phyloP scores from a whole-genome alignment of 2,888 invertebrate species.

The Chrysopilus asiliformis region DNA sequence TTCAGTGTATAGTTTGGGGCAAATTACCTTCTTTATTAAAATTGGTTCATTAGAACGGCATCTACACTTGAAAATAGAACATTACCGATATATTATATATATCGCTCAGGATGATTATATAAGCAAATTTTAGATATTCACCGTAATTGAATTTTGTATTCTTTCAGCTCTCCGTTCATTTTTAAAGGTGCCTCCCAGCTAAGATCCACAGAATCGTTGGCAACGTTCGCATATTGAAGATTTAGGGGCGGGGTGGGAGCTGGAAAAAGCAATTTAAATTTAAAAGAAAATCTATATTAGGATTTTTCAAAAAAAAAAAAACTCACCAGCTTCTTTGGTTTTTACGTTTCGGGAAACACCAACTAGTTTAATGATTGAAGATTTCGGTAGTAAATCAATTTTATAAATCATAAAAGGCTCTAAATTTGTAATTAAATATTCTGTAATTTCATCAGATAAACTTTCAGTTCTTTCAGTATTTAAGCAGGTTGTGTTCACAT shows the following conservation, averaged over 20 bases:
- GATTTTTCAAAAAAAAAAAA: no score
- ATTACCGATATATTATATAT: no score
- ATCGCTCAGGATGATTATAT: no score
- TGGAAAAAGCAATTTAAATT: slow-evolving; percentile 17
- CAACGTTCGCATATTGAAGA: slow-evolving; percentile 38
- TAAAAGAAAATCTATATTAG: background rate
- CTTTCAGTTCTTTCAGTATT: slow-evolving; percentile 29
- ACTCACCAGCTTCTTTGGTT: slow-evolving; percentile 48
- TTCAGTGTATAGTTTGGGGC: no score
- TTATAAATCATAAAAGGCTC: no score
- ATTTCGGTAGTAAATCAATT: no score
- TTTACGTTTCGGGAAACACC: slow-evolving; percentile 42
- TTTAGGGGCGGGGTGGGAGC: slow-evolving; percentile 44
- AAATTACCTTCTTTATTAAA: no score
- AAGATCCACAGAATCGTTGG: slow-evolving; percentile 44
- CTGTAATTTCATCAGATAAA: slow-evolving; percentile 19
- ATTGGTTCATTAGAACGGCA: no score
- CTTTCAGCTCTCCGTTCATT: slow-evolving; percentile 38
- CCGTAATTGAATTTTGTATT: slow-evolving; percentile 3
- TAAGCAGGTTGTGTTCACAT: slow-evolving; percentile 31
- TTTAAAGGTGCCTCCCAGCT: slow-evolving; percentile 52
- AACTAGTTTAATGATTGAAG: background rate
- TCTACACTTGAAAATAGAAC: no score
- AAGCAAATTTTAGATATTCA: no score
- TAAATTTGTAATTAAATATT: slow-evolving; percentile 41